phyloP scores from a whole-genome alignment of 2,888 invertebrate species.

The Metalampra italica region DNA sequence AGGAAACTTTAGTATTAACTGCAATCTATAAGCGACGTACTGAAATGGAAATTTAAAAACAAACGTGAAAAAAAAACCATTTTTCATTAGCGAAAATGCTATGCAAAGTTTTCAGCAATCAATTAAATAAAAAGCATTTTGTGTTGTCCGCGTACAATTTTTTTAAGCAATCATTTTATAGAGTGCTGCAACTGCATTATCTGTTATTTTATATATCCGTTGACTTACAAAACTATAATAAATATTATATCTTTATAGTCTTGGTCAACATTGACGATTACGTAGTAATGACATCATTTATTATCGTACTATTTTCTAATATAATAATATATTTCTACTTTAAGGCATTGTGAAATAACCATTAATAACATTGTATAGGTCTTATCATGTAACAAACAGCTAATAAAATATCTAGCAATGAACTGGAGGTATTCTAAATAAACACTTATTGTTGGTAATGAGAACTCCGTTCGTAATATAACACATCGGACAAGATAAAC shows the following conservation, averaged over 20 bases:
- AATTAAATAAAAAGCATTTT: conserved; percentile 51
- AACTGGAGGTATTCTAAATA: conserved; percentile 30
- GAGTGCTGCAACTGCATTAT: conserved; percentile 18
- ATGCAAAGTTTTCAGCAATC: conserved; percentile 12
- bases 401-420: conserved; percentile 2
- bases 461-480: conserved; percentile 37
- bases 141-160: conserved; percentile 28
- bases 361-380: no score
- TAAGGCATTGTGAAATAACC: no score
- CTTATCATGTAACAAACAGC: not conserved
- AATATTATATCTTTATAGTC: no score
- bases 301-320: no score
- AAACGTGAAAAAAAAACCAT: not conserved
- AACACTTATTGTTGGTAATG: conserved; percentile 41
- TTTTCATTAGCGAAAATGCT: not conserved
- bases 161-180: conserved; percentile 41
- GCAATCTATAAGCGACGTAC: no score
- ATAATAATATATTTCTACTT: no score
- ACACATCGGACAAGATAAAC: conserved; percentile 49
- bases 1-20: conserved; percentile 9
- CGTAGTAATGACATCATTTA: no score
- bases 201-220: no score
- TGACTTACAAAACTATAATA: no score
- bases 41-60: no score
- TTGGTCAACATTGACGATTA: not conserved